Evolutionary conservation across 2,888 invertebrate genomes (phyloP), one percentile per base, ranked within the genome.

Genomic region (Xestobium rufovillosum): DNA sequence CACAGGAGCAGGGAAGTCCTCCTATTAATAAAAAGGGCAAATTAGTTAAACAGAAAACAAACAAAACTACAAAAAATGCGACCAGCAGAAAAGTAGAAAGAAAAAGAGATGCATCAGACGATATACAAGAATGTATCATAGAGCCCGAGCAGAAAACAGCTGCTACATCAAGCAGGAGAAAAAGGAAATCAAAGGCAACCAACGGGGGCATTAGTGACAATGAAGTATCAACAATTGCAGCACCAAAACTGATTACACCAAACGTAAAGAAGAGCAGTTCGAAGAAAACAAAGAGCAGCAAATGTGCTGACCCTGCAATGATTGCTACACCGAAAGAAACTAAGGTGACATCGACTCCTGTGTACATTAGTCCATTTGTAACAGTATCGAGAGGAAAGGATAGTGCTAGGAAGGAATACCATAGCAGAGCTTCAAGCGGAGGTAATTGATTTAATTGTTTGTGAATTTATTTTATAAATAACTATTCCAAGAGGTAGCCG

Each of bases 381-480:
- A 76, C 75, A 1, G 51, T 71, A 34, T 74, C 74, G 1, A 59
- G 78, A 13, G 79, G 78, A 0, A 80, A 79, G 47, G 66, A 61
- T 2, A 76, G 71, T 46, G 73, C 73, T 1, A 63, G 75, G 17
- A 70, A 65, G 30, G 79, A 80, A 49, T 71, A 49, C 39, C 42
- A 51, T 14, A 36, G 44, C 1, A 65, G 69, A 35, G 48, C 42
- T 8, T 55, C 52, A 1, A 45, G 41, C 31, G 50, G 48, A 35
- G n/a, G n/a, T n/a, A n/a, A n/a, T n/a, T n/a, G n/a, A n/a, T n/a
- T n/a, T n/a, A n/a, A n/a, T n/a, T n/a, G n/a, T n/a, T n/a, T n/a
- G n/a, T n/a, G n/a, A n/a, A n/a, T n/a, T n/a, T n/a, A n/a, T n/a
- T n/a, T n/a, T n/a, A n/a, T n/a, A n/a, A n/a, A n/a, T n/a, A n/a